phyloP scores from a whole-genome alignment of 92 coral and sea anemone species.

The Pocillopora meandrina region DNA sequence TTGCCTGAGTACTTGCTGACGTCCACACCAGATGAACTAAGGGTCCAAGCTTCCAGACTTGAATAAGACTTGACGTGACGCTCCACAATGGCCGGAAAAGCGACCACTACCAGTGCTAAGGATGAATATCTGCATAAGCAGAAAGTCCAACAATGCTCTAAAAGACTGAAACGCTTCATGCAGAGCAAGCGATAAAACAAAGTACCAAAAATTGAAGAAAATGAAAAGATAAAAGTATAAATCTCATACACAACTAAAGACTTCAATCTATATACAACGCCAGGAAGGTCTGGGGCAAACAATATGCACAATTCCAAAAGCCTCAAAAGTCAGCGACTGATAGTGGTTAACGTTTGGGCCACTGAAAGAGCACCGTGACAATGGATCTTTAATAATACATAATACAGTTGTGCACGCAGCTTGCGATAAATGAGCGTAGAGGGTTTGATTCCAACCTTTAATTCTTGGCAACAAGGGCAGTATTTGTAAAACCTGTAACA shows the following conservation, averaged over 20 bases:
- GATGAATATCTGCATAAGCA: no score
- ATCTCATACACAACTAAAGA: no score
- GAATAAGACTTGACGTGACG: background rate
- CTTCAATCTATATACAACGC: background rate
- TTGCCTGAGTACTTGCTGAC: conserved; percentile 19
- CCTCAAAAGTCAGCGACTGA: background rate
- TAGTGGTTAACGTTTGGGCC: conserved; percentile 19
- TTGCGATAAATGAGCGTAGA: conserved; percentile 6
- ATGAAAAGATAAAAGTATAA: no score
- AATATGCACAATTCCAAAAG: conserved; percentile 21
- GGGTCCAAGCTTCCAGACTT: background rate
- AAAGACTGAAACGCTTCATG: no score
- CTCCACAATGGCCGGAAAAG: no score
- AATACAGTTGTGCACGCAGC: conserved; percentile 14
- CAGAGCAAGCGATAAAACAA: no score
- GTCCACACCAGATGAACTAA: background rate
- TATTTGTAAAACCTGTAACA: conserved; percentile 30
- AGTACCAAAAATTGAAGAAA: no score
- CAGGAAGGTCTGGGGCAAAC: conserved; percentile 17
- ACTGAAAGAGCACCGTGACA: background rate
- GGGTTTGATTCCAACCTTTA: conserved; percentile 15
- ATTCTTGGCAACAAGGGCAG: conserved; percentile 52
- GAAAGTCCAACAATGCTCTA: no score
- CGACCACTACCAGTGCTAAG: no score
- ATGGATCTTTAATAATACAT: no score